Conservation (phyloP, 2,888 invertebrate genomes). For the Drosophila birchii region DNA sequence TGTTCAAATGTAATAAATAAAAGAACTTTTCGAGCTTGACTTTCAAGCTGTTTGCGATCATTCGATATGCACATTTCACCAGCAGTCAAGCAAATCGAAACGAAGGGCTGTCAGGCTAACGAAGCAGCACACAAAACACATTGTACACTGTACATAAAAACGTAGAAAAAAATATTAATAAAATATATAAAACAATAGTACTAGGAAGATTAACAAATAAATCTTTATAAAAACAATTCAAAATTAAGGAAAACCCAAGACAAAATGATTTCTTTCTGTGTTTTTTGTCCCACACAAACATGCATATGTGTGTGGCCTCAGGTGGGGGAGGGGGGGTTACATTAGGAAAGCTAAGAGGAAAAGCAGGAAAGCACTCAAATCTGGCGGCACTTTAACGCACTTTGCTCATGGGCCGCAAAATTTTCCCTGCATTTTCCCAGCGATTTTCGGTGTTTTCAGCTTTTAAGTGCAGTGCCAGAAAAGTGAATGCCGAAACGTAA, state of each 20-base stretch:
- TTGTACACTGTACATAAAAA: neutral
- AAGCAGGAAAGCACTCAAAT: constrained; percentile 40
- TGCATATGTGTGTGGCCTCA: too few species aligned
- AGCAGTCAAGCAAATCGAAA: constrained; percentile 40
- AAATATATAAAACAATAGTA: neutral
- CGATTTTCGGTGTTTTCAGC: constrained; percentile 24
- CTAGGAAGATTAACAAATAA: too few species aligned
- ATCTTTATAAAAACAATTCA: neutral
- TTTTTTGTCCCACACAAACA: neutral
- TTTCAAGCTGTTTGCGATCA: neutral
- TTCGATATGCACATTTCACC: constrained; percentile 22
- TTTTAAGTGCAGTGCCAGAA: constrained; percentile 29
- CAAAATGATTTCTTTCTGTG: neutral
- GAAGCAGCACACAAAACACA: constrained; percentile 57
- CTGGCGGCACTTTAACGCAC: constrained; percentile 64
- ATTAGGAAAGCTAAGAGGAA: neutral
- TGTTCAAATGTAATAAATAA: neutral
- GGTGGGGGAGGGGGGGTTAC: neutral
- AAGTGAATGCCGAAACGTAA: constrained; percentile 15
- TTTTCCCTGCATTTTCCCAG: constrained; percentile 50
- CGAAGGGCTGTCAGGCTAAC: constrained; percentile 66
- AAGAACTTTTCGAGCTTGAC: neutral
- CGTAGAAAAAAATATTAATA: neutral
- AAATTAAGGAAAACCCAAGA: neutral
- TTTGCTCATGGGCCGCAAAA: constrained; percentile 35